Base-by-base conservation (phyloP, 2,113 vertebrate species). In the Erythrolamprus reginae region DNA sequence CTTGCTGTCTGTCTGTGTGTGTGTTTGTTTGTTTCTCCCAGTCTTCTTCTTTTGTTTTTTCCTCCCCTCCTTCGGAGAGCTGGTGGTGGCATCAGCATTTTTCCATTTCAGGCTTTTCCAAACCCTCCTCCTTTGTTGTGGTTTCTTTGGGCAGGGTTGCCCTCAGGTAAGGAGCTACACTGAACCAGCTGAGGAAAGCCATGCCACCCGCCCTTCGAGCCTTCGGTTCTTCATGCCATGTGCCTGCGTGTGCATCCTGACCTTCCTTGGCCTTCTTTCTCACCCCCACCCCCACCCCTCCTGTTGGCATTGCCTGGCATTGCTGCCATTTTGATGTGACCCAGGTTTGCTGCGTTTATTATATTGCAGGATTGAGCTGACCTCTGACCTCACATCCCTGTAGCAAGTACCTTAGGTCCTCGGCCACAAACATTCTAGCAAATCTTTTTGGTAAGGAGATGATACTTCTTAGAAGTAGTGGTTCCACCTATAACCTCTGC, bases 341-440 rank as follows among this genome's bases (percentile, higher is more conserved):
- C 94, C 91, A 88, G 88, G 65, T 96, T 93, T 96, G 96, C 96
- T 97, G 94, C 97, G 93, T 97, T 98, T 98, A 77, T 77, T 77
- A 93, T 97, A 95, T 98, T 98, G 95, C 97, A 98, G 97, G 97
- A 98, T 98, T 97, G 97, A 98, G 95, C 97, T 98, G 97, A 98
- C 97, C 95, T 98, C 97, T 97, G 97, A 98, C 97, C 96, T 98
- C 97, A 98, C 97, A 95, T 97, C 97, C 95, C 96, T 98, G 96
- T 98, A 98, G 97, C 97, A 83, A 96, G 96, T 93, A 94, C 97
- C 96, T 96, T 97, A 97, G 96, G 96, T 96, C 96, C 97, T 95
- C 94, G 95, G 95, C 96, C 97, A 96, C 97, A 97, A 95, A 97
- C 92, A 94, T 91, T 95, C 97, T 98, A 97, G 94, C 97, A 97